These are phyloP conservation scores for Pseudotriccus pelzelni DNA, from an alignment of 2,797 vertebrate species.

Conservation along the genomic window DNA sequence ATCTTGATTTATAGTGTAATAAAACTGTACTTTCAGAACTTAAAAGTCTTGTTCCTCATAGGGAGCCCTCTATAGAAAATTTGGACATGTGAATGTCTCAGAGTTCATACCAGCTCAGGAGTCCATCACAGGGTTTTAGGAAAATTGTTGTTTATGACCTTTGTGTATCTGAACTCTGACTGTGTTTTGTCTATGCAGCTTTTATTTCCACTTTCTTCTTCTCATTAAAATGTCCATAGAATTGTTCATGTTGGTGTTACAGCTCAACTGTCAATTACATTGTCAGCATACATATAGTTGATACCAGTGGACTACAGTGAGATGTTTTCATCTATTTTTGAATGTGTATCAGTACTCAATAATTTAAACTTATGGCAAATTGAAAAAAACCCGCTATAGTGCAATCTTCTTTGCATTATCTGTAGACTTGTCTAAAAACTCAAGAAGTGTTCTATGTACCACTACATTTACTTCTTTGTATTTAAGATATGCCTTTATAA, in stretches of 20 bases:
- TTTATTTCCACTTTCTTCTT: not conserved
- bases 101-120: not conserved
- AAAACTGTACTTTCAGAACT: not conserved
- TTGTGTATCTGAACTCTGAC: not conserved
- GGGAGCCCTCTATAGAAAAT: not conserved
- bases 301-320: not conserved
- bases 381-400: not conserved
- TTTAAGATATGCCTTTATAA: not conserved
- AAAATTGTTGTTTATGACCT: not conserved
- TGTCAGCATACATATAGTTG: not conserved
- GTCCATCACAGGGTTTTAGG: not conserved
- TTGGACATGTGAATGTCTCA: not conserved
- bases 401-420: not conserved
- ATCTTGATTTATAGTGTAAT: not conserved
- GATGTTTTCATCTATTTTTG: not conserved
- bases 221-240: not conserved
- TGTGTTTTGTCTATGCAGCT: not conserved
- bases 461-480: not conserved
- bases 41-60: not conserved
- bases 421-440: not conserved
- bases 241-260: not conserved
- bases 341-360: not conserved
- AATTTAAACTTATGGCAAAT: not conserved
- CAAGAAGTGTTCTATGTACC: not conserved
- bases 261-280: not conserved